These are phyloP conservation scores for Cosmia pyralina DNA, from an alignment of 2,888 invertebrate species.

Conservation along the genomic window DNA sequence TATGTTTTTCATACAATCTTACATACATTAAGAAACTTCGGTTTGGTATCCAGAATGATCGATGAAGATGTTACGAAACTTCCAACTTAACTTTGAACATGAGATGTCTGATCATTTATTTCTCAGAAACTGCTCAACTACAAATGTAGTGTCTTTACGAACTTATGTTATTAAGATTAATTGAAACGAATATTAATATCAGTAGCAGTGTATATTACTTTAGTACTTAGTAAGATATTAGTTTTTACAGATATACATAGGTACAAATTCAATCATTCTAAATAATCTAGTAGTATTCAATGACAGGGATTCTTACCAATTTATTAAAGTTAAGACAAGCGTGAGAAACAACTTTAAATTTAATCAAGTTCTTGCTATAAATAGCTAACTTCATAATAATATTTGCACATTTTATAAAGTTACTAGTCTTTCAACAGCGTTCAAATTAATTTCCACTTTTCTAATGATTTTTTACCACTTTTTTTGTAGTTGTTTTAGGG, in stretches of 20 bases:
- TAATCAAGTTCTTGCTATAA: too few species aligned
- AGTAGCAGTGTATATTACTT: background rate
- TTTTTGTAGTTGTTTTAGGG: too few species aligned
- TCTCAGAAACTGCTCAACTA: conserved; percentile 28
- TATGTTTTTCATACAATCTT: background rate
- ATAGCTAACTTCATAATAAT: too few species aligned
- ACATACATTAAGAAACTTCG: conserved; percentile 33
- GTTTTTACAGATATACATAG: background rate
- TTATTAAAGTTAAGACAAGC: too few species aligned
- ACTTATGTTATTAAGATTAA: conserved; percentile 39
- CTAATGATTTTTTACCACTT: too few species aligned
- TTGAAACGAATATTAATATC: conserved; percentile 9
- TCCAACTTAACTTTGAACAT: conserved; percentile 30
- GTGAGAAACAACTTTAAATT: too few species aligned
- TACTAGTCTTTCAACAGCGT: too few species aligned
- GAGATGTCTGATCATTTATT: conserved; percentile 38
- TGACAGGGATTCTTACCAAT: too few species aligned
- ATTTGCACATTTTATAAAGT: too few species aligned
- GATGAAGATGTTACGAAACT: conserved; percentile 44
- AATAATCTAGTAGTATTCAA: too few species aligned
- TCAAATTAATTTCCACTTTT: too few species aligned
- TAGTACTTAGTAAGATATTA: background rate
- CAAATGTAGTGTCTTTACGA: conserved; percentile 20
- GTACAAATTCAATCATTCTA: too few species aligned
- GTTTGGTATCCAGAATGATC: conserved; percentile 42